Conservation (phyloP, 2,888 invertebrate species). For the Heliconius erato region DNA sequence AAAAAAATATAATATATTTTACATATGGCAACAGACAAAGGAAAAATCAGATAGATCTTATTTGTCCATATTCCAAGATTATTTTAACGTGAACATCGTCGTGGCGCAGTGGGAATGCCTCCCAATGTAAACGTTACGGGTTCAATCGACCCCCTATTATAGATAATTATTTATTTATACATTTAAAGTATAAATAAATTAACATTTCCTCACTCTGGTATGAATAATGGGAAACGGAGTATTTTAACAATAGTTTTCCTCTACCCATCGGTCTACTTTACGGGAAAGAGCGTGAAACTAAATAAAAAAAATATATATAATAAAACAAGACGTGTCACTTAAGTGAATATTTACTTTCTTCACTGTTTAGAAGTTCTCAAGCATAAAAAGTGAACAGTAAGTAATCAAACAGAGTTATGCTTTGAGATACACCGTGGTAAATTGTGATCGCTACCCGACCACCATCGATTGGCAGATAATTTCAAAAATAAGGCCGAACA, state of each 20-base stretch:
- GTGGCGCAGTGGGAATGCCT: too few species aligned
- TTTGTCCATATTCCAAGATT: too few species aligned
- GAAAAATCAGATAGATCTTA: too few species aligned
- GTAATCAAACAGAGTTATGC: constrained; percentile 70
- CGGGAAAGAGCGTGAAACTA: constrained; percentile 16
- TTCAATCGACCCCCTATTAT: too few species aligned
- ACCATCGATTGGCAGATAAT: constrained; percentile 79
- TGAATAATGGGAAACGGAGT: not conserved
- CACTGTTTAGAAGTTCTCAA: constrained; percentile 32
- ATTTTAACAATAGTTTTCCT: not conserved
- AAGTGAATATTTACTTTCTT: not conserved
- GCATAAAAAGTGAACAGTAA: constrained; percentile 38
- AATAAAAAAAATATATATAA: constrained; percentile 22
- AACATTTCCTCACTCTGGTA: too few species aligned
- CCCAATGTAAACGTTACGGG: too few species aligned
- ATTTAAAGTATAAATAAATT: too few species aligned
- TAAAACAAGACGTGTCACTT: constrained; percentile 11
- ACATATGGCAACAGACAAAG: not conserved
- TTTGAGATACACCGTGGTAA: constrained; percentile 79
- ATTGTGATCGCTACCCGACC: constrained; percentile 70
- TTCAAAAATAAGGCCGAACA: constrained; percentile 78
- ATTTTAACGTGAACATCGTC: too few species aligned
- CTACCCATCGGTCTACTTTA: too few species aligned
- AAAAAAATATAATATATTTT: not conserved
- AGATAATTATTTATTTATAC: too few species aligned